phyloP scores from a whole-genome alignment of 2,888 invertebrate species.

The Cheilosia vernalis region DNA sequence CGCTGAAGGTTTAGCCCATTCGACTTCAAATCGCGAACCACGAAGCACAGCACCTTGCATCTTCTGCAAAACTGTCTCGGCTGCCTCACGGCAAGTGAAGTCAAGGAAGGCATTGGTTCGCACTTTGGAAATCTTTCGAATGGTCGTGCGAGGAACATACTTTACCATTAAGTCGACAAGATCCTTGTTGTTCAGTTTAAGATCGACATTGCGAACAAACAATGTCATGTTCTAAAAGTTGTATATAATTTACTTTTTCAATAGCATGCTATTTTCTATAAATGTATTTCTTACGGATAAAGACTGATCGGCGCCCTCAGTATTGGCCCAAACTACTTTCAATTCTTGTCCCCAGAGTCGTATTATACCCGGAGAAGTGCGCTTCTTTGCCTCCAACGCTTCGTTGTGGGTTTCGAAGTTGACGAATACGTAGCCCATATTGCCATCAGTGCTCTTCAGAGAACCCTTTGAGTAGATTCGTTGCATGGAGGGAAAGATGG shows the following conservation, averaged over 20 bases:
- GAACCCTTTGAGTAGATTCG: slow-evolving; percentile 75
- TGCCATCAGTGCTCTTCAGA: slow-evolving; percentile 38
- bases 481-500: slow-evolving; percentile 77
- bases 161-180: slow-evolving; percentile 76
- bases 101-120: slow-evolving; percentile 79
- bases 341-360: slow-evolving; percentile 79
- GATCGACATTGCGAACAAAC: slow-evolving; percentile 79
- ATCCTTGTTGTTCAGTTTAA: slow-evolving; percentile 77
- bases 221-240: slow-evolving; percentile 78
- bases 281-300: slow-evolving; percentile 52
- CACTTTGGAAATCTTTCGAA: slow-evolving; percentile 78
- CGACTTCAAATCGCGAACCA: slow-evolving; percentile 77
- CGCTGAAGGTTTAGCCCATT: slow-evolving; percentile 79
- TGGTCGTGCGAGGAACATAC: slow-evolving; percentile 76
- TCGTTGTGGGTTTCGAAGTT: slow-evolving; percentile 78
- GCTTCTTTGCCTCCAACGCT: slow-evolving; percentile 79
- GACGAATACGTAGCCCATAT: slow-evolving; percentile 79
- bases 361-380: slow-evolving; percentile 77
- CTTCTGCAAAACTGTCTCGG: slow-evolving; percentile 77
- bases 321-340: slow-evolving; percentile 80
- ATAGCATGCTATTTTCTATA: neutral
- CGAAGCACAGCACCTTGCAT: slow-evolving; percentile 76
- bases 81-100: slow-evolving; percentile 77
- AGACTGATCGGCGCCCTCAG: neutral
- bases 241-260: slow-evolving; percentile 2